Conservation (phyloP, 92 coral and sea anemone genomes). For the Zoanthus gigantus region DNA sequence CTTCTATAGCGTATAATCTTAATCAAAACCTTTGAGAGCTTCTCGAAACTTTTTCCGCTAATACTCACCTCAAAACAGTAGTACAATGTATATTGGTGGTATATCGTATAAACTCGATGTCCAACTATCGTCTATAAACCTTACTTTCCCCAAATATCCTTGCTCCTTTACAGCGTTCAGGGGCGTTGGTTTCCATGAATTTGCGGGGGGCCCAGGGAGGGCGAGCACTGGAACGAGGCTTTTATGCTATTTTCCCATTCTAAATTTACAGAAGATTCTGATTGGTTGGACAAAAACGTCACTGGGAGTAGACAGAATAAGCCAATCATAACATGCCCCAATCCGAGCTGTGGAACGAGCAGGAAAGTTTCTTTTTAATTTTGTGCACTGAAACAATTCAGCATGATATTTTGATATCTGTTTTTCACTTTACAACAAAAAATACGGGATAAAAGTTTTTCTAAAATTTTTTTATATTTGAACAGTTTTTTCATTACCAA, state of each 20-base stretch:
- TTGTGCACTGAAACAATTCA: too few species aligned
- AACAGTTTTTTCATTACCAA: too few species aligned
- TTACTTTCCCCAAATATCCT: conserved; percentile 59
- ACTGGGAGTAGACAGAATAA: conserved; percentile 8
- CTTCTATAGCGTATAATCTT: conserved; percentile 20
- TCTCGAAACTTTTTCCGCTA: neutral
- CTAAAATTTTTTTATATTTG: too few species aligned
- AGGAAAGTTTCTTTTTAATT: too few species aligned
- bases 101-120: conserved; percentile 19
- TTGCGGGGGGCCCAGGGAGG: conserved; percentile 90
- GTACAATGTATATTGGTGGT: neutral
- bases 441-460: too few species aligned
- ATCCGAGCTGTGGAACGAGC: too few species aligned
- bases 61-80: conserved; percentile 32
- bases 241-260: conserved; percentile 25
- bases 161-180: conserved; percentile 86
- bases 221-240: conserved; percentile 72
- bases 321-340: conserved; percentile 52
- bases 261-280: conserved; percentile 29
- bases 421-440: too few species aligned
- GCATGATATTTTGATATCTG: too few species aligned
- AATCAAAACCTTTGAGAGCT: neutral
- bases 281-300: conserved; percentile 65
- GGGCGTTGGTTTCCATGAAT: conserved; percentile 92
- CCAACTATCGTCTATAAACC: conserved; percentile 33